A percentile compares a stretch with the other conserved stretches of the same genome.
These are phyloP conservation scores for Dermatemys mawii DNA, from an alignment of 2,113 vertebrate genomes.

Conservation along the genomic window DNA sequence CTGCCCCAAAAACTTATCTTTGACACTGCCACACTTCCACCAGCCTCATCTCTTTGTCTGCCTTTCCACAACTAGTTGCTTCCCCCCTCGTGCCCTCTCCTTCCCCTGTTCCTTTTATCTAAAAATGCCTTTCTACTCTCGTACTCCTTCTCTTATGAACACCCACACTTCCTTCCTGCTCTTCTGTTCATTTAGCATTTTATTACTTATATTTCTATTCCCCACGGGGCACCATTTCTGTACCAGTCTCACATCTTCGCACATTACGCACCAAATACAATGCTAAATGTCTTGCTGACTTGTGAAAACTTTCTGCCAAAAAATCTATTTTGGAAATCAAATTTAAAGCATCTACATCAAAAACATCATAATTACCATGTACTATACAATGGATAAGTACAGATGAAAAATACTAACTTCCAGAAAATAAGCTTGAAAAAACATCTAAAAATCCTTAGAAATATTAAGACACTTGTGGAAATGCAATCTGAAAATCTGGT, in stretches of 20 bases:
- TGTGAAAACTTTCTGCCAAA: background rate
- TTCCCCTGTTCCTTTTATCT: background rate
- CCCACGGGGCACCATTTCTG: background rate
- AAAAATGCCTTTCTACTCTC: background rate
- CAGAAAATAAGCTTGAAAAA: background rate
- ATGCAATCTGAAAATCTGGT: background rate
- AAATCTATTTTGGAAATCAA: background rate
- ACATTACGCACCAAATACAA: background rate
- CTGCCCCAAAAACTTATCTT: background rate
- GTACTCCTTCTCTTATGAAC: background rate
- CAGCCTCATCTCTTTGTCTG: background rate
- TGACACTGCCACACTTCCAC: accelerated
- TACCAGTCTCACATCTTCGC: background rate
- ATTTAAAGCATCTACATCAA: background rate
- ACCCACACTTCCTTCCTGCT: background rate
- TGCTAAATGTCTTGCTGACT: background rate
- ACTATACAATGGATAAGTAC: background rate
- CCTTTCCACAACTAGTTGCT: background rate
- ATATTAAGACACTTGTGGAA: background rate
- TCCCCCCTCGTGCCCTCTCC: background rate
- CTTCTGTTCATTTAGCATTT: background rate
- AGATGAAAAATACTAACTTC: background rate
- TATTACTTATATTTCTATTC: accelerated
- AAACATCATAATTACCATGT: background rate
- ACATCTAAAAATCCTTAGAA: background rate